Percentiles rank a stretch among this genome's conserved stretches.
Conservation (phyloP, 2,113 vertebrate genomes). For the Xiphophorus hellerii region DNA sequence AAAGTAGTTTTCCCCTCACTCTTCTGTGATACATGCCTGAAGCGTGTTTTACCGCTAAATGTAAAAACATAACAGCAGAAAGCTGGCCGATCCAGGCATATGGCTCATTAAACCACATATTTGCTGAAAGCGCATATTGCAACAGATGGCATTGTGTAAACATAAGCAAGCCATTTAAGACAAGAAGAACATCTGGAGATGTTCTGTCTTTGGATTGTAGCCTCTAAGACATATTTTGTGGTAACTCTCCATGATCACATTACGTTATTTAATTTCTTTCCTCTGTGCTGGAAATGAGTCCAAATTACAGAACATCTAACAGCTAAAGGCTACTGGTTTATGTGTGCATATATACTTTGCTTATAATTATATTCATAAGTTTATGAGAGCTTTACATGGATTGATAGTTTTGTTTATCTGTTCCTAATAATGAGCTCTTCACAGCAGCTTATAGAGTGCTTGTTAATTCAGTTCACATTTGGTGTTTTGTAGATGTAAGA, state of each 20-base stretch:
- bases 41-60: slow-evolving; percentile 6
- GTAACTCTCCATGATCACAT: slow-evolving; percentile 17
- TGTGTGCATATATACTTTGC: background rate
- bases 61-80: background rate
- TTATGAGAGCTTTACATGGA: background rate
- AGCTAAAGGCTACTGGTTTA: background rate
- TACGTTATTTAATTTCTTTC: background rate
- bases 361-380: background rate
- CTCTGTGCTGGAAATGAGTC: slow-evolving; percentile 3
- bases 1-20: background rate
- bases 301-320: slow-evolving; percentile 6
- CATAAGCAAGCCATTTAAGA: slow-evolving; percentile 41
- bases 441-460: background rate
- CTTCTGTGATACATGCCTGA: background rate
- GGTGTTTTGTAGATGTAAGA: background rate
- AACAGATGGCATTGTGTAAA: slow-evolving; percentile 55
- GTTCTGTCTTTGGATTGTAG: slow-evolving; percentile 35
- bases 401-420: background rate
- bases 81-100: slow-evolving; percentile 33
- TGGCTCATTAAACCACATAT: slow-evolving; percentile 49
- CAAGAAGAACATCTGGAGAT: slow-evolving; percentile 30
- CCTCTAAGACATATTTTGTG: slow-evolving; percentile 27
- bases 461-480: background rate
- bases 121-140: slow-evolving; percentile 37
- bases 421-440: background rate